Conservation (phyloP, 30 jellyfish, hydroid and myxozoan genomes). For the Aurelia sp. region DNA sequence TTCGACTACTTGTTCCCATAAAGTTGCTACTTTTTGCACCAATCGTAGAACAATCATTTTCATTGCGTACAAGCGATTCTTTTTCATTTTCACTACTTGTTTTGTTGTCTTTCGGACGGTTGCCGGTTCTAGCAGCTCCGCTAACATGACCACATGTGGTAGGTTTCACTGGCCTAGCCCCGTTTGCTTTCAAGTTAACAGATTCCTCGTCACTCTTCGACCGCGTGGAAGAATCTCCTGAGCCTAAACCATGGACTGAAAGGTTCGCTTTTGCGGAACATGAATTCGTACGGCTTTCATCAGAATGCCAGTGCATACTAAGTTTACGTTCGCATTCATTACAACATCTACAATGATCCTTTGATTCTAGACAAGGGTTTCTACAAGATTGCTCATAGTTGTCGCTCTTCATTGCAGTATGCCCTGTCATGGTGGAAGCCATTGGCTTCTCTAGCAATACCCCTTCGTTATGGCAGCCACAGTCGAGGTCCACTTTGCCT, state of each 20-base stretch:
- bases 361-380: background rate
- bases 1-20: too few species aligned
- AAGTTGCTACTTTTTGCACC: too few species aligned
- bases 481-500: background rate
- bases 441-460: background rate
- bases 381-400: background rate
- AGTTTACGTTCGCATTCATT: background rate
- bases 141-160: too few species aligned
- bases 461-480: background rate
- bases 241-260: background rate
- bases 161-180: too few species aligned
- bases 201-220: too few species aligned
- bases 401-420: background rate
- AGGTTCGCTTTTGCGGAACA: background rate
- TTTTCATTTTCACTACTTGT: too few species aligned
- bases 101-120: too few species aligned
- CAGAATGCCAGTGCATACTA: background rate
- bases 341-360: constrained; percentile 12
- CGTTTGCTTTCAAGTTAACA: too few species aligned
- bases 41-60: too few species aligned
- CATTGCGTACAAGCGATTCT: too few species aligned
- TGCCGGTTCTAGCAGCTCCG: too few species aligned
- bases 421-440: background rate
- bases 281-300: background rate
- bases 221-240: too few species aligned